Base-by-base conservation (phyloP, 2,888 invertebrate species). In the Megastigmus dorsalis region DNA sequence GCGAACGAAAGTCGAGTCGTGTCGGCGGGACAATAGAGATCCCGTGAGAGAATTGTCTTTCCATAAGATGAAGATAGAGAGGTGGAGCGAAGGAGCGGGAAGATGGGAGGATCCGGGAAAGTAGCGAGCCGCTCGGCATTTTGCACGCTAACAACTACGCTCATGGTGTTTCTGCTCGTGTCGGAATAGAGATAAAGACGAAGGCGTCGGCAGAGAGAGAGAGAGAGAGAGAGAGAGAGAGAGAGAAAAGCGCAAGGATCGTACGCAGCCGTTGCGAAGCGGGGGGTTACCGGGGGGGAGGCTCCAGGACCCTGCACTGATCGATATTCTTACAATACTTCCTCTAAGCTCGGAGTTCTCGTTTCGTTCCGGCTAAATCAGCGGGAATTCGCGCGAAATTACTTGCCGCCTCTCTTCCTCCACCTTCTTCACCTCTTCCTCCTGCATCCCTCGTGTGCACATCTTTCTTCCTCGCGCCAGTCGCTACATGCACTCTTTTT, bases 311-410 rank as follows among this genome's bases (percentile, higher is more conserved):
- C 1, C 9, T 13, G 10, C 54, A 1, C 26, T 38, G 52, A 52
- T 65, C 52, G 52, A 65, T 65, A 52, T 38, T 65, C 65, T 52
- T 26, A 52, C 60, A 30, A 28, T 36, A 45, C 26, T 43, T 18
- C n/a, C n/a, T n/a, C n/a, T n/a, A n/a, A n/a, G 23, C 33, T 23
- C 2, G 13, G 15, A 23, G 15, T 5, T 0, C 13, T 9, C 6
- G n/a, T 18, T 20, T 43, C 59, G 59, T 43, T 60, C 30, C 18
- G 20, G 45, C 13, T 20, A 45, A 60, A 60, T 45, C 28, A 48
- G 48, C 62, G 20, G n/a, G 62, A 48, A 62, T 48, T 36, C 28
- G 26, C 28, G 20, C 41, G 13, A 28, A 41, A 41, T 28, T 33
- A 50, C 41, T 41, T 28, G 30, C 28, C 52, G 23, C 41, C 45